Base-by-base conservation (phyloP, 1,140 invertebrate genomes). In the Vollenhovia emeryi region DNA sequence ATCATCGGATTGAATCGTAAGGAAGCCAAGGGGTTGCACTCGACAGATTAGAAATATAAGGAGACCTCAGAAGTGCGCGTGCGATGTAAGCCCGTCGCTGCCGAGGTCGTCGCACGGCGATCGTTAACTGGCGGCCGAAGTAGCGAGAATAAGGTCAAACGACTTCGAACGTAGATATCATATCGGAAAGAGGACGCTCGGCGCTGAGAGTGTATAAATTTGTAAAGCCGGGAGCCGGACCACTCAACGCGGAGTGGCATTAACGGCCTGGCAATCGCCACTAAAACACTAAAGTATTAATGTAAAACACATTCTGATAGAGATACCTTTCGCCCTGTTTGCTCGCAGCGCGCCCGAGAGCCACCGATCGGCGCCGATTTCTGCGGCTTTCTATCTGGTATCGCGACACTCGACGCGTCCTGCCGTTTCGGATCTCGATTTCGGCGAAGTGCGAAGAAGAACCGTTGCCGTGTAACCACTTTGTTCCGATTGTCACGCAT, bases 291-390 rank as follows among this genome's bases (percentile, higher is more conserved):
- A 92, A 94, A 92, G 93, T 94, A 94, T 94, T 94, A 94, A 94
- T 94, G 93, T 94, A 94, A 94, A 94, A 94, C 93, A 94, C 93
- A 94, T 94, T 93, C 93, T 93, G 93, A 94, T 94, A 94, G 92
- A 94, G 94, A 94, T 94, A 94, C 92, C 91, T 82, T 27, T 82
- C 50, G 36, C 91, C 89, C 87, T 89, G 86, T 80, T 74, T 21
- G 71, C 36, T 36, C 15, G 75, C 66, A 66, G 13, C 62, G 40
- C 62, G 43, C 78, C 5, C 3, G 55, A 24, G 52, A 11, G 11
- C 30, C 59, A 4, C 52, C 7, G 4, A 45, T 33, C 27, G 48
- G n/a, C 75, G 21, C 8, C 74, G 59, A 80, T 86, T 89, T 89
- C 78, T 87, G 85, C 85, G 52, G 15, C 50, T 74, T 21, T 13